Conservation (phyloP, 1,140 invertebrate genomes). For the Lepidotrigona ventralis region DNA sequence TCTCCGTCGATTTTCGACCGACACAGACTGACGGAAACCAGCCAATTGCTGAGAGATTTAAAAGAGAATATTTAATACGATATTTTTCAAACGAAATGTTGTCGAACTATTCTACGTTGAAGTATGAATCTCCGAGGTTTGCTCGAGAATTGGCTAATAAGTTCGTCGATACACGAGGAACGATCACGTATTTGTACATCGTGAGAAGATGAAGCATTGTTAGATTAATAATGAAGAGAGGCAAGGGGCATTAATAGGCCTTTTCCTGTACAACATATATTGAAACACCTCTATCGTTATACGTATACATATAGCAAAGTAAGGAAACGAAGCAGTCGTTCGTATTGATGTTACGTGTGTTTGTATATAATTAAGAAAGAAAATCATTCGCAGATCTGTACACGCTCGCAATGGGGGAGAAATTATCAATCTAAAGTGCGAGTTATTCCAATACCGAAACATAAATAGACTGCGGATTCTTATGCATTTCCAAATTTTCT, state of each 20-base stretch:
- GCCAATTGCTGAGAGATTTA: neutral
- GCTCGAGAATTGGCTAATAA: neutral
- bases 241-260: neutral
- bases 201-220: neutral
- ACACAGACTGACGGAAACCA: neutral
- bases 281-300: neutral
- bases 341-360: slow-evolving; percentile 14
- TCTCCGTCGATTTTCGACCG: neutral
- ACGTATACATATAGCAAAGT: slow-evolving; percentile 1
- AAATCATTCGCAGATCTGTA: neutral
- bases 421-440: neutral
- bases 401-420: neutral
- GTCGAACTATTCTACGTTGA: neutral
- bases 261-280: neutral
- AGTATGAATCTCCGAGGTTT: neutral
- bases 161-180: neutral
- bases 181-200: neutral
- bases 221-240: neutral
- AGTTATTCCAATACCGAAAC: neutral
- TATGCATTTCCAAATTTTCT: too few species aligned
- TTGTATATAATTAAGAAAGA: slow-evolving; percentile 32
- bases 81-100: slow-evolving; percentile 37
- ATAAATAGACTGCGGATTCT: too few species aligned
- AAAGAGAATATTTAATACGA: slow-evolving; percentile 29
- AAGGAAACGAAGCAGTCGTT: neutral